Conservation (phyloP, 2,113 vertebrate species). For the Marmota flaviventris region DNA sequence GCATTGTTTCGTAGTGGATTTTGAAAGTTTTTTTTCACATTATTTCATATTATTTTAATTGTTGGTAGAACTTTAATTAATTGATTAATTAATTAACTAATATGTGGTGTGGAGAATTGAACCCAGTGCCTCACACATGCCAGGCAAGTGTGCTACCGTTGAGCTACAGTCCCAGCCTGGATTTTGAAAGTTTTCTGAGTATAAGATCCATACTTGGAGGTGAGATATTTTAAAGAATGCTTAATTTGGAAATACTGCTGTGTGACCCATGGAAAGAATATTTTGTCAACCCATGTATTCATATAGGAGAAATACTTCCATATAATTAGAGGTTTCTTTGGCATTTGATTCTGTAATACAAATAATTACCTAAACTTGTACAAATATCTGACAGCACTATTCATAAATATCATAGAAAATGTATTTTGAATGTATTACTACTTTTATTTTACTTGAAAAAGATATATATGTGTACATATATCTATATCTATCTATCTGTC, state of each 20-base stretch:
- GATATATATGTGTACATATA: conserved; percentile 29
- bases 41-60: no score
- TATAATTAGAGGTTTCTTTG: neutral
- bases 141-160: no score
- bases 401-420: neutral
- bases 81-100: no score
- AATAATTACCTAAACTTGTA: neutral
- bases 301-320: neutral
- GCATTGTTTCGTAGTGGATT: neutral
- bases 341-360: neutral
- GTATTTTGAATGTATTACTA: neutral
- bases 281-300: neutral
- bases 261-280: neutral
- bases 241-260: conserved; percentile 9
- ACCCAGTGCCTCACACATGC: no score
- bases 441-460: conserved; percentile 29
- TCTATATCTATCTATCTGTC: no score
- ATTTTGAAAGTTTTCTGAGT: neutral
- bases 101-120: no score
- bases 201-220: neutral
- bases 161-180: neutral
- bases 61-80: no score
- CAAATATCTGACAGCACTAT: neutral
- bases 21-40: neutral
- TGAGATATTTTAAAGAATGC: neutral